A percentile compares a stretch with the other conserved stretches of the same genome.
These are phyloP conservation scores for Mythimna vitellina DNA, from an alignment of 2,888 invertebrate species.

Conservation along the genomic window DNA sequence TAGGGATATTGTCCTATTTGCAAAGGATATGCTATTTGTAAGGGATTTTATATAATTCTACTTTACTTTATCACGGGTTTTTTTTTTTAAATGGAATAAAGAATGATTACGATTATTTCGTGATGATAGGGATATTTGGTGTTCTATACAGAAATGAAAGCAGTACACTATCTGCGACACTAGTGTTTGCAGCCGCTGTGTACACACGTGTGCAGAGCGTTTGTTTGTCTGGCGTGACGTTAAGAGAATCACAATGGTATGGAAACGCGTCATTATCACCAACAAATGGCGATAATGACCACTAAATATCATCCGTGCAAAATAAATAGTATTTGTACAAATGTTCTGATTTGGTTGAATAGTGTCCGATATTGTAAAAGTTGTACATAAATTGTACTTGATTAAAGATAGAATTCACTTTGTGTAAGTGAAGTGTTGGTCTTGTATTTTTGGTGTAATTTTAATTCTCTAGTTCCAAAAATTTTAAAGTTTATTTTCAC, in stretches of 20 bases:
- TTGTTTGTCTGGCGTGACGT: constrained; percentile 59
- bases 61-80: too few species aligned
- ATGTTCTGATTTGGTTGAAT: not conserved
- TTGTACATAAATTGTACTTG: constrained; percentile 15
- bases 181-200: constrained; percentile 46
- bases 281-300: constrained; percentile 22
- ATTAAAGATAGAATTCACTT: not conserved
- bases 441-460: not conserved
- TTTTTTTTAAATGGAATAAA: too few species aligned
- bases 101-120: too few species aligned
- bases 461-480: not conserved
- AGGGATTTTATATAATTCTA: too few species aligned
- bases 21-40: too few species aligned
- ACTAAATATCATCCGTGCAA: not conserved
- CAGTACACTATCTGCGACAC: constrained; percentile 30
- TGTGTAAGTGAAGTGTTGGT: constrained; percentile 1
- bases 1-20: too few species aligned
- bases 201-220: constrained; percentile 52
- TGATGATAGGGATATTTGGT: too few species aligned
- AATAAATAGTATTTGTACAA: constrained; percentile 36
- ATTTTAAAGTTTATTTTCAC: too few species aligned
- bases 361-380: not conserved
- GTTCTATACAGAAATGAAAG: not conserved
- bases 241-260: constrained; percentile 61
- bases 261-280: constrained; percentile 51